Conservation (phyloP, 2,888 invertebrate species). For the Sesia bembeciformis region DNA sequence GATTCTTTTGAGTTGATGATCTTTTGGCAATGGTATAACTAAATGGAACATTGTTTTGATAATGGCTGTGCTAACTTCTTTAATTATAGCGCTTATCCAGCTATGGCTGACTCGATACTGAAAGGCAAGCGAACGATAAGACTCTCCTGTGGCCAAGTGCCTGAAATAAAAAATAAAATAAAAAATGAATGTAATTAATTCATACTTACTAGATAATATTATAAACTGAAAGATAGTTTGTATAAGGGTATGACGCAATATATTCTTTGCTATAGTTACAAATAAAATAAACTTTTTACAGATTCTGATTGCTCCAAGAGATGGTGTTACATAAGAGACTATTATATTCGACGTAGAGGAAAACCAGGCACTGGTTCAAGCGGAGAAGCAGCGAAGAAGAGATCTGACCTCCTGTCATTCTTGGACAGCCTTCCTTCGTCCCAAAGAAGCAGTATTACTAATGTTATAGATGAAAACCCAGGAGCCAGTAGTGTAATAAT, state of each 20-base stretch:
- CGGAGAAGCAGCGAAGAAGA: constrained; percentile 25
- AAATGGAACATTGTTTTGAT: constrained; percentile 4
- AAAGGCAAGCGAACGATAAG: constrained; percentile 15
- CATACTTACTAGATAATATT: constrained; percentile 3
- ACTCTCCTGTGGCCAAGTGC: constrained; percentile 13
- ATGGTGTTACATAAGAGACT: constrained; percentile 28
- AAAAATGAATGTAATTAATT: constrained; percentile 10
- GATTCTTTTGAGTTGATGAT: background rate
- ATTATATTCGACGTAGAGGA: constrained; percentile 25
- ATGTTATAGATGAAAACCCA: constrained; percentile 8
- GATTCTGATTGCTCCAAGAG: constrained; percentile 20
- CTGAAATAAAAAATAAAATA: too few relatives aligned
- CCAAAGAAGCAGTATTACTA: constrained; percentile 10
- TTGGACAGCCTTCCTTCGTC: constrained; percentile 13
- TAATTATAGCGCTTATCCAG: constrained; percentile 11
- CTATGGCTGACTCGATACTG: constrained; percentile 14
- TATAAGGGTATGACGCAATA: background rate
- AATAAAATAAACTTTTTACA: constrained; percentile 9
- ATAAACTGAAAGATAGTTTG: constrained; percentile 1
- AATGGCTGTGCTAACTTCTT: constrained; percentile 10
- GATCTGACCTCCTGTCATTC: constrained; percentile 16
- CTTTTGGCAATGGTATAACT: constrained; percentile 3
- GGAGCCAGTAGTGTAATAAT: background rate
- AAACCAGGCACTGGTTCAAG: constrained; percentile 16
- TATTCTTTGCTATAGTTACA: background rate